These are phyloP conservation scores for Spodoptera littoralis DNA, from an alignment of 2,888 invertebrate genomes.

Conservation along the genomic window DNA sequence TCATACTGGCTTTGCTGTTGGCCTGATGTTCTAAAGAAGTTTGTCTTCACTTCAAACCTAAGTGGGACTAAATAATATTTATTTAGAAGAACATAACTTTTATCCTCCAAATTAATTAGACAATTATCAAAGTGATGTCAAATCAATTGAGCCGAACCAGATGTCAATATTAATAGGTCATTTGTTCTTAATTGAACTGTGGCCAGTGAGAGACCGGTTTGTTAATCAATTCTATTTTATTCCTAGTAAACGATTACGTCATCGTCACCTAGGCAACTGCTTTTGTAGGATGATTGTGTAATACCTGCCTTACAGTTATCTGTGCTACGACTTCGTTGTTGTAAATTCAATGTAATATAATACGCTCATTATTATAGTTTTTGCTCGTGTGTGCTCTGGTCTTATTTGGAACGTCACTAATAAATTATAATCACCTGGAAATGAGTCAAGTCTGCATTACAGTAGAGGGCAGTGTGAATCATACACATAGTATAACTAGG, in stretches of 20 bases:
- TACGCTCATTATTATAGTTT: slow-evolving; percentile 22
- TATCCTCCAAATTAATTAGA: slow-evolving; percentile 13
- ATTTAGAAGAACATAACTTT: background rate
- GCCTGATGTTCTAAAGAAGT: too few species aligned
- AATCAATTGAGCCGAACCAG: slow-evolving; percentile 41
- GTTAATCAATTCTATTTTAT: slow-evolving; percentile 50
- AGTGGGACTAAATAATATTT: background rate
- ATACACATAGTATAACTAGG: background rate
- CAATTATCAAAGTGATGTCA: slow-evolving; percentile 38
- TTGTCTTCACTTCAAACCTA: background rate
- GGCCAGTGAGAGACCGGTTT: slow-evolving; percentile 41
- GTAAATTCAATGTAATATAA: slow-evolving; percentile 21
- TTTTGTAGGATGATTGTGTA: slow-evolving; percentile 37
- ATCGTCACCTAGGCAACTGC: slow-evolving; percentile 39
- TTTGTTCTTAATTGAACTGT: slow-evolving; percentile 56
- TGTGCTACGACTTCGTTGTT: slow-evolving; percentile 20
- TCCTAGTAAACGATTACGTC: slow-evolving; percentile 44
- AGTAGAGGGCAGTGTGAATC: slow-evolving; percentile 11
- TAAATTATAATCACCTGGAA: slow-evolving; percentile 6
- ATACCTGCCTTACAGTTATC: slow-evolving; percentile 20
- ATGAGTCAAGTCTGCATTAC: background rate
- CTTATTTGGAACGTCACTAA: slow-evolving; percentile 3
- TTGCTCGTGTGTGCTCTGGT: slow-evolving; percentile 15
- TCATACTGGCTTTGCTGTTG: background rate
- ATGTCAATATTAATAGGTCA: slow-evolving; percentile 53